Evolutionary conservation across 2,113 vertebrate genomes (phyloP).

Genomic region (Stomatorhinus ivindoensis): DNA sequence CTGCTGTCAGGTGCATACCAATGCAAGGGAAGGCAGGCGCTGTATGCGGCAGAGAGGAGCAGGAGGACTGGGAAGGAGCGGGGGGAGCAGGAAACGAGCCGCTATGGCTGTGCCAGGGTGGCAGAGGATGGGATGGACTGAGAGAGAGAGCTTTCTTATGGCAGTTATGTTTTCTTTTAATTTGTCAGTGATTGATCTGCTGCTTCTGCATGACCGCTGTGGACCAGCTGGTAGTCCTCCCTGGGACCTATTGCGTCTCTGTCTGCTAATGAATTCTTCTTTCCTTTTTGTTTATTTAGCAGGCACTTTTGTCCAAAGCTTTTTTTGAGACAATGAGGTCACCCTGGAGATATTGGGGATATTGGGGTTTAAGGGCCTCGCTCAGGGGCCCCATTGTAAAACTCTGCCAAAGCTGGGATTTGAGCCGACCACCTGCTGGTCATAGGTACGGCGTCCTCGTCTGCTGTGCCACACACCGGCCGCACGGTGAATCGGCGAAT

Average conservation of each 20-base stretch:
- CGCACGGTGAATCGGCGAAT: neutral
- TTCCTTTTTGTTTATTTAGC: neutral
- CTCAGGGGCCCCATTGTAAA: neutral
- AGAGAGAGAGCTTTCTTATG: neutral
- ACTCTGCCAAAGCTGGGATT: neutral
- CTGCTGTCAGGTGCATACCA: neutral
- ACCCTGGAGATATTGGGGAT: too few species aligned
- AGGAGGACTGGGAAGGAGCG: neutral
- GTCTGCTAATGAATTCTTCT: neutral
- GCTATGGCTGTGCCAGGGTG: constrained; percentile 5
- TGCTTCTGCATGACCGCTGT: neutral
- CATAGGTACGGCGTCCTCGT: neutral
- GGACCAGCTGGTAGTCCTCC: neutral
- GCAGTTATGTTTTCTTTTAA: neutral
- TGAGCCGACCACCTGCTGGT: neutral
- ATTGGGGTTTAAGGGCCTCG: neutral
- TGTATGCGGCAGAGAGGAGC: neutral
- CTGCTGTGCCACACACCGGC: neutral
- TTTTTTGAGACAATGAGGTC: neutral
- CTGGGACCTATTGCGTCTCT: neutral
- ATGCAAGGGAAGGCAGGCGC: neutral
- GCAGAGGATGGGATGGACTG: constrained; percentile 3
- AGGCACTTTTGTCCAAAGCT: neutral
- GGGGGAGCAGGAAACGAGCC: neutral
- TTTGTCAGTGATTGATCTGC: constrained; percentile 21